These are phyloP conservation scores for Lepisosteus osseus DNA, from an alignment of 2,113 vertebrate genomes.

Conservation along the genomic window DNA sequence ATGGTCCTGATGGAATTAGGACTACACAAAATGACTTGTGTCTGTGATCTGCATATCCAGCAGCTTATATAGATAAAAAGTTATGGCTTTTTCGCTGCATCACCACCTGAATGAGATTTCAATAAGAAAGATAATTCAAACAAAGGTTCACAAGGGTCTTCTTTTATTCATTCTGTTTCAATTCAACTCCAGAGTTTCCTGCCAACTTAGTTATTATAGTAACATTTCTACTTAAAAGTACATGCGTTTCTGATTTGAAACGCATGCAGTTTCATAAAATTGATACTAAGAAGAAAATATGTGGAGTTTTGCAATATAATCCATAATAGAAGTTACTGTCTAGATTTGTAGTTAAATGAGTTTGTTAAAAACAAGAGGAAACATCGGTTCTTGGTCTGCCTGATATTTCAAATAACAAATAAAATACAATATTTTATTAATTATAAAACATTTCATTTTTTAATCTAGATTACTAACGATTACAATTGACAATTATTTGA, in stretches of 20 bases:
- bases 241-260: not conserved
- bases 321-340: too few species aligned
- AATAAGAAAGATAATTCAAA: not conserved
- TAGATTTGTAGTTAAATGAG: too few species aligned
- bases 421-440: too few species aligned
- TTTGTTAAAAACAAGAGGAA: too few species aligned
- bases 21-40: conserved; percentile 45
- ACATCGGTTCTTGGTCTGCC: too few species aligned
- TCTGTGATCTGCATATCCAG: conserved; percentile 44
- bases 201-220: not conserved
- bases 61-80: conserved; percentile 19
- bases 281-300: not conserved
- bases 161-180: conserved; percentile 3
- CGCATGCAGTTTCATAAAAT: not conserved
- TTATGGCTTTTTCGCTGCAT: conserved; percentile 10
- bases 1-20: conserved; percentile 57
- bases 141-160: not conserved
- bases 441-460: too few species aligned
- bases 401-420: too few species aligned
- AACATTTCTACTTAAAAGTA: not conserved
- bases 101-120: not conserved
- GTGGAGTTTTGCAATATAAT: too few species aligned
- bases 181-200: not conserved
- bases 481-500: too few species aligned
- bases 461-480: too few species aligned